phyloP scores from a whole-genome alignment of 2,113 vertebrate species.

The Hydrolagus affinis region DNA sequence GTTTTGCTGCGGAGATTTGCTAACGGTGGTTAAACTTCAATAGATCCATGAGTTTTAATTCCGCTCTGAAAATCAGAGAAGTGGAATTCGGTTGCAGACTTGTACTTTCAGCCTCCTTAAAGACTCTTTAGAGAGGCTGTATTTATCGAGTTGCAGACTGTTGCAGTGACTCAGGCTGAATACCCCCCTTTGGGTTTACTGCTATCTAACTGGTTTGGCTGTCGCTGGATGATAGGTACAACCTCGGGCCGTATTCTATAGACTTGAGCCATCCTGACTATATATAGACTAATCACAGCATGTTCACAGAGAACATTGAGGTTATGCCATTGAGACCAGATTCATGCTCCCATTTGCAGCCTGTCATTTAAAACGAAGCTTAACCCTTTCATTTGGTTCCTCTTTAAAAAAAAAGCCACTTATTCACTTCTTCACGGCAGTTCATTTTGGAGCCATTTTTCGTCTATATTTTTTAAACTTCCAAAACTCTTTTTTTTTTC shows the following conservation, averaged over 20 bases:
- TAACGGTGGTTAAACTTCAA: constrained; percentile 15
- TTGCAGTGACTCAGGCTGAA: constrained; percentile 23
- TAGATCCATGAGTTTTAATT: neutral
- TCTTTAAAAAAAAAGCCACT: neutral
- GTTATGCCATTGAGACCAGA: constrained; percentile 12
- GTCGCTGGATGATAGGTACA: constrained; percentile 39
- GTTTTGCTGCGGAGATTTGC: neutral
- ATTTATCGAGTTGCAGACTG: constrained; percentile 27
- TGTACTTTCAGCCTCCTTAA: constrained; percentile 2
- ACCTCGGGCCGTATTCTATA: constrained; percentile 31
- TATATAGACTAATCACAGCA: constrained; percentile 33
- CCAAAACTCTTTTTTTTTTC: no score
- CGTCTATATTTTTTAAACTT: no score
- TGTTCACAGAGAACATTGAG: constrained; percentile 28
- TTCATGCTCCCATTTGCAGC: constrained; percentile 7
- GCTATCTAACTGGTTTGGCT: constrained; percentile 36
- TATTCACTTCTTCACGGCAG: neutral
- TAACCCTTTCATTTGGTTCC: constrained; percentile 27
- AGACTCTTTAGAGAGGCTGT: constrained; percentile 22
- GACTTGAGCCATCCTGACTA: constrained; percentile 29
- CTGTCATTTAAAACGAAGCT: constrained; percentile 18
- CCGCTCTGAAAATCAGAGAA: constrained; percentile 17
- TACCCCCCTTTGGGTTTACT: constrained; percentile 17
- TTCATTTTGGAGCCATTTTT: neutral
- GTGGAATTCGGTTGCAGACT: constrained; percentile 19